Conservation (phyloP, 2,888 invertebrate genomes). For the Drosophila mayaguana region DNA sequence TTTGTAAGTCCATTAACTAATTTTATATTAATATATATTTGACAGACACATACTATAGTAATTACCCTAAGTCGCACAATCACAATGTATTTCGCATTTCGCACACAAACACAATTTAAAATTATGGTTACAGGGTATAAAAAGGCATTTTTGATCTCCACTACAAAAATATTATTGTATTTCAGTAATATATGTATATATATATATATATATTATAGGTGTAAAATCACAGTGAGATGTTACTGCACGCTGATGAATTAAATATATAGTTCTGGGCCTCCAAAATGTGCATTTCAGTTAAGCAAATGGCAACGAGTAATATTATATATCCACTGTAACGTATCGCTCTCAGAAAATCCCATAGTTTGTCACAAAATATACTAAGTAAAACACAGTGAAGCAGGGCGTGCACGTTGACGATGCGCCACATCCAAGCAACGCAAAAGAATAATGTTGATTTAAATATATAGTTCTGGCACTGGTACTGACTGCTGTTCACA, state of each 20-base stretch:
- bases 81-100: constrained; percentile 40
- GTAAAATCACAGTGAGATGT: constrained; percentile 84
- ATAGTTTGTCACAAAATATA: constrained; percentile 92
- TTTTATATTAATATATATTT: constrained; percentile 40
- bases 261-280: constrained; percentile 87
- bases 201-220: constrained; percentile 15
- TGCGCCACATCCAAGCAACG: constrained; percentile 91
- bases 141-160: constrained; percentile 57
- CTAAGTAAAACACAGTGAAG: constrained; percentile 91
- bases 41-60: constrained; percentile 41
- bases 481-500: constrained; percentile 86
- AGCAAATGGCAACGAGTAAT: constrained; percentile 88
- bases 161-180: constrained; percentile 78
- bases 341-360: constrained; percentile 90
- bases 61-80: constrained; percentile 43
- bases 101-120: constrained; percentile 58
- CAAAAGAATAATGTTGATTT: constrained; percentile 91
- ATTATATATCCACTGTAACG: constrained; percentile 91
- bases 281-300: constrained; percentile 90
- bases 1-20: background rate
- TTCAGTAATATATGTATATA: constrained; percentile 54
- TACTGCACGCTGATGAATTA: constrained; percentile 85
- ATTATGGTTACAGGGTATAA: constrained; percentile 53
- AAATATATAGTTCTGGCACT: constrained; percentile 88
- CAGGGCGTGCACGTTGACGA: constrained; percentile 92